Percentiles rank a stretch among this genome's conserved stretches.
phyloP scores from a whole-genome alignment of 1,140 invertebrate genomes.

The Brachionus rotundiformis region DNA sequence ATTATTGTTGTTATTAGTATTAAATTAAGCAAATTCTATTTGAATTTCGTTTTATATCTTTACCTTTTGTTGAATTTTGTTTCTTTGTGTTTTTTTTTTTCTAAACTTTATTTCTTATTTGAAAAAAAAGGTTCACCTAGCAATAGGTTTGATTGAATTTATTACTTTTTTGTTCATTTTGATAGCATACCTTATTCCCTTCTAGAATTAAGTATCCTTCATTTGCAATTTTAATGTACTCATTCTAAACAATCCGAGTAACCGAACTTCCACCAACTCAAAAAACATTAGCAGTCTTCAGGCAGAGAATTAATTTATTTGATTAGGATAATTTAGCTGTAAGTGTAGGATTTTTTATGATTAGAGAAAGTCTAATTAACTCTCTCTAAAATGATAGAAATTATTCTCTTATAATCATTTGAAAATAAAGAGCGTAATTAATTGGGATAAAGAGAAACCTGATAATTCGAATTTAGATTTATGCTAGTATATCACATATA shows the following conservation, averaged over 20 bases:
- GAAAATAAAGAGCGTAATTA: neutral
- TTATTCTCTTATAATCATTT: neutral
- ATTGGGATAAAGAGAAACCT: neutral
- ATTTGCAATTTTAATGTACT: neutral
- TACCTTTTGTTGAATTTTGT: neutral
- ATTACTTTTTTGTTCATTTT: neutral
- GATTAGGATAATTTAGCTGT: neutral
- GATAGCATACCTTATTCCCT: neutral
- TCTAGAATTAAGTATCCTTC: neutral
- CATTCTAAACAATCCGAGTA: neutral
- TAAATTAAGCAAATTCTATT: constrained; percentile 29
- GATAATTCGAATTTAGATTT: neutral
- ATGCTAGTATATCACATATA: neutral
- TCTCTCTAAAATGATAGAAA: neutral
- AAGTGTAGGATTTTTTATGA: neutral
- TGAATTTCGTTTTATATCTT: constrained; percentile 7
- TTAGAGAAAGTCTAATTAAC: neutral
- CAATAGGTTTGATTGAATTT: neutral
- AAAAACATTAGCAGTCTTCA: neutral
- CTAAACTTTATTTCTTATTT: neutral
- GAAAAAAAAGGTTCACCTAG: neutral
- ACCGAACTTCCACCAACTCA: neutral
- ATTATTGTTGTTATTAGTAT: constrained; percentile 32
- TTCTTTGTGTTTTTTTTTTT: neutral
- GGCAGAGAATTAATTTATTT: neutral